phyloP scores from a whole-genome alignment of 2,797 vertebrate species.

The Acanthopagrus latus region DNA sequence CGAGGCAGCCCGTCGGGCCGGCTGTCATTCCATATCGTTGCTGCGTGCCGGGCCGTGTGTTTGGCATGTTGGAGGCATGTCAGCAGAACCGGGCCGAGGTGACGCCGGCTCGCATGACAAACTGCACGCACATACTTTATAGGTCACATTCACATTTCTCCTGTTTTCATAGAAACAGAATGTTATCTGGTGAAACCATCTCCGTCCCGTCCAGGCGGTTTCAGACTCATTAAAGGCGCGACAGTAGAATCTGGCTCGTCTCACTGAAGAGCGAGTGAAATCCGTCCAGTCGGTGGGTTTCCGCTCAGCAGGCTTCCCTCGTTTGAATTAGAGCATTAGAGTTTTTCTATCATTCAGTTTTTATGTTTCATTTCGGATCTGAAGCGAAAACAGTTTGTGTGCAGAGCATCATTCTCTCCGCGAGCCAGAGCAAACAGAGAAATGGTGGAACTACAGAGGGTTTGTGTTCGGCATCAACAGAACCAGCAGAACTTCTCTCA shows the following conservation, averaged over 20 bases:
- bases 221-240: slow-evolving; percentile 35
- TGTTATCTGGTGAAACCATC: not conserved
- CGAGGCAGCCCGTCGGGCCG: slow-evolving; percentile 29
- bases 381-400: slow-evolving; percentile 30
- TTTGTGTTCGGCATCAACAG: not conserved
- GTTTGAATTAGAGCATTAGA: slow-evolving; percentile 20
- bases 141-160: slow-evolving; percentile 4
- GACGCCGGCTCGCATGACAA: not conserved
- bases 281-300: slow-evolving; percentile 27
- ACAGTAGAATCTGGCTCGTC: slow-evolving; percentile 29
- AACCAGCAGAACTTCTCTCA: not conserved
- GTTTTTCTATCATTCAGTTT: slow-evolving; percentile 20
- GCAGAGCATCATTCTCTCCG: slow-evolving; percentile 19
- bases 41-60: not conserved
- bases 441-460: slow-evolving; percentile 3
- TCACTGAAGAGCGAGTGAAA: slow-evolving; percentile 23
- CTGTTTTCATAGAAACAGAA: not conserved
- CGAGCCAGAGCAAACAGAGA: slow-evolving; percentile 29
- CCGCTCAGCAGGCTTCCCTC: slow-evolving; percentile 36
- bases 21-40: slow-evolving; percentile 13
- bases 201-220: not conserved
- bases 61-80: slow-evolving; percentile 50
- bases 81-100: slow-evolving; percentile 20
- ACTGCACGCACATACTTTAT: slow-evolving; percentile 13
- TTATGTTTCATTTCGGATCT: slow-evolving; percentile 25